phyloP scores from a whole-genome alignment of 2,888 invertebrate genomes.

The Scaptomyza parva region DNA sequence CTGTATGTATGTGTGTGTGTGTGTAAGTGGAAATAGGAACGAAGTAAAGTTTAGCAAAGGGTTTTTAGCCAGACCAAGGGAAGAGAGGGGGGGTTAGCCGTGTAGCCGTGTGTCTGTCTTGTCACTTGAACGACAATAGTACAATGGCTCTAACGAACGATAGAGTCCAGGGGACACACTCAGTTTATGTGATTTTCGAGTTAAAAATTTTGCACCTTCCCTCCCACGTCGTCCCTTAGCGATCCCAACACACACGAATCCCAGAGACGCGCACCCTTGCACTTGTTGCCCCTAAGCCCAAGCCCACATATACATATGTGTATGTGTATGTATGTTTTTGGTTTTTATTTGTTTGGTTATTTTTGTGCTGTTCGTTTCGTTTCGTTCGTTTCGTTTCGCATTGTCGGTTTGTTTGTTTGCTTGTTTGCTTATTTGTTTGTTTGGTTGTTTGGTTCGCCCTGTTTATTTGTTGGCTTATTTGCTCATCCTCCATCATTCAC shows the following conservation, averaged over 20 bases:
- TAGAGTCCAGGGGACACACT: conserved; percentile 29
- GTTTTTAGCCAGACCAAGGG: background rate
- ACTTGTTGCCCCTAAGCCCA: conserved; percentile 46
- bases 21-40: background rate
- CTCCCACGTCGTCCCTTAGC: no score
- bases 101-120: conserved; percentile 19
- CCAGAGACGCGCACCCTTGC: conserved; percentile 2
- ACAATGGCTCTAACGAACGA: conserved; percentile 57
- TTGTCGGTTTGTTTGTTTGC: conserved; percentile 48
- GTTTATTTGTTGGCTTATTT: conserved; percentile 69
- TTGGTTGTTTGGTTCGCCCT: conserved; percentile 24
- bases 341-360: conserved; percentile 28
- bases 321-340: background rate
- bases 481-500: conserved; percentile 52
- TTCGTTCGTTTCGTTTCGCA: conserved; percentile 43
- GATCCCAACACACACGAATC: background rate
- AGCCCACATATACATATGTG: background rate
- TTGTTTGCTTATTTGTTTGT: conserved; percentile 49
- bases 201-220: conserved; percentile 64
- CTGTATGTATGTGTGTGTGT: background rate
- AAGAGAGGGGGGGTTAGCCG: conserved; percentile 2
- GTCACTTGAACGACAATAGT: conserved; percentile 27
- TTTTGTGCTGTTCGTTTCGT: conserved; percentile 37
- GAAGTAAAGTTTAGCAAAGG: background rate
- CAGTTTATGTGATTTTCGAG: conserved; percentile 72